Percentiles rank a stretch among this genome's conserved stretches.
Conservation (phyloP, 2,797 vertebrate species). For the Knipowitschia caucasica region DNA sequence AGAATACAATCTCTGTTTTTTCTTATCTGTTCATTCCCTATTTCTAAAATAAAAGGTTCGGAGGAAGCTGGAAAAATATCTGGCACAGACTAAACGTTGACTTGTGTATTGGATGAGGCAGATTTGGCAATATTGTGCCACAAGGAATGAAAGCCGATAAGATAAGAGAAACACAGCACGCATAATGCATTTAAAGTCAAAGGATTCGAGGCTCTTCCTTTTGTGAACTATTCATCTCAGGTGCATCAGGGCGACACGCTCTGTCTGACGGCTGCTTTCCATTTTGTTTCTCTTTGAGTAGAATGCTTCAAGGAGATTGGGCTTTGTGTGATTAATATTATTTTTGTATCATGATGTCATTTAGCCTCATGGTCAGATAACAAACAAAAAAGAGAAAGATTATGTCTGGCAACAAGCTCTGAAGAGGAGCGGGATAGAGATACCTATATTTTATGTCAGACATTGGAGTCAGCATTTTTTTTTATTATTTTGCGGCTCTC, state of each 20-base stretch:
- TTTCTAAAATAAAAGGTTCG: too few species aligned
- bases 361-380: conserved; percentile 30
- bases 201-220: conserved; percentile 29
- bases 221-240: conserved; percentile 53
- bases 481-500: conserved; percentile 5
- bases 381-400: conserved; percentile 20
- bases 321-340: conserved; percentile 47
- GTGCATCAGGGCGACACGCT: conserved; percentile 42
- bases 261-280: conserved; percentile 54
- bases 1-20: too few species aligned
- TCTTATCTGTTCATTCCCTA: too few species aligned
- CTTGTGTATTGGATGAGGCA: neutral
- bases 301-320: conserved; percentile 55
- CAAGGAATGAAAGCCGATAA: neutral
- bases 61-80: neutral
- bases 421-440: conserved; percentile 8
- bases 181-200: conserved; percentile 49
- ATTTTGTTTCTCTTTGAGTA: conserved; percentile 59
- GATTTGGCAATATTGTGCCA: neutral
- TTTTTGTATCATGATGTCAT: conserved; percentile 55
- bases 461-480: conserved; percentile 53
- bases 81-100: neutral
- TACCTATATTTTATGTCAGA: conserved; percentile 37
- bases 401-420: conserved; percentile 10
- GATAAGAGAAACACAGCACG: conserved; percentile 4